Base-by-base conservation (phyloP, 2,113 vertebrate species). In the Scophthalmus maximus region DNA sequence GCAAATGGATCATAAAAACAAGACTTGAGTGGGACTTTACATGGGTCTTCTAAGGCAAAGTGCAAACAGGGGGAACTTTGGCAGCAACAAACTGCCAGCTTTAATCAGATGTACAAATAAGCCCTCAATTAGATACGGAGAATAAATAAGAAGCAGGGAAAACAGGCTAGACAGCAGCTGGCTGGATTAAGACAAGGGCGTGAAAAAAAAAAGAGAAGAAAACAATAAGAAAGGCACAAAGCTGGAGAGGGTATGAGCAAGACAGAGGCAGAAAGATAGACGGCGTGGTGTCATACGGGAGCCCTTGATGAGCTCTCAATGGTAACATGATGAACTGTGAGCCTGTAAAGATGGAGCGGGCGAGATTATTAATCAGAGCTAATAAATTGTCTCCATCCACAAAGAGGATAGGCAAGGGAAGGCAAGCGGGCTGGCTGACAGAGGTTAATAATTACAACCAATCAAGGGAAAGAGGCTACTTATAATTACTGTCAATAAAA, bases 281-380 rank as follows among this genome's bases (percentile, higher is more conserved):
- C 1, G 12, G 56, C 22, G 51, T 25, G 23, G 53, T 59, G 71
- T 85, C 44, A 73, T 55, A 55, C 4, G 38, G 26, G 32, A 73
- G 56, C 38, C 51, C 40, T 74, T 60, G 70, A 44, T 27, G 22
- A 52, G 30, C 63, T 66, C 73, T 60, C 61, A 68, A 15, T 29
- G 23, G 66, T 22, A 70, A 58, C 68, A 63, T 27, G 57, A 84
- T 84, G 42, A 82, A 85, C 56, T 32, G 27, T 10, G 44, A 50
- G 62, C 44, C 47, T 67, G 73, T 80, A 70, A 72, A 86, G 73
- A 85, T 53, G 38, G 30, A 64, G 69, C 49, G 0, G 55, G 51
- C 63, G 47, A 55, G 73, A 85, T 87, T 79, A 82, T 87, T 87
- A 89, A 84, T 87, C 82, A 78, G 32, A 73, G 73, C 60, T 84